These are phyloP conservation scores for Solen grandis DNA, from an alignment of 1,140 invertebrate genomes.

Conservation along the genomic window DNA sequence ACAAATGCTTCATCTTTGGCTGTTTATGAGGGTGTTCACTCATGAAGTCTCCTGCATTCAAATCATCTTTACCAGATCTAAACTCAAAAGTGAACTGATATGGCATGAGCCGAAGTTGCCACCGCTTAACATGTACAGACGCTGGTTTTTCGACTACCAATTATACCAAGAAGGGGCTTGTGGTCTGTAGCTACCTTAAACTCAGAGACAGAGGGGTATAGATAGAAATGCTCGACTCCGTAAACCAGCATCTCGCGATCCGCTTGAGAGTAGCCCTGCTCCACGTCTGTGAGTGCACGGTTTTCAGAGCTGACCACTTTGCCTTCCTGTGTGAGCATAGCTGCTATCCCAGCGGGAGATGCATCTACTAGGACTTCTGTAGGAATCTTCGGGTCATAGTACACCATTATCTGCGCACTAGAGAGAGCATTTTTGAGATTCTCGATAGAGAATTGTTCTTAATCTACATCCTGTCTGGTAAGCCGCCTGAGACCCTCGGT, in stretches of 20 bases:
- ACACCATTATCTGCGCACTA: too few relatives aligned
- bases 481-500: slow-evolving; percentile 1
- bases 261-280: slow-evolving; percentile 54
- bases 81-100: too few relatives aligned
- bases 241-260: slow-evolving; percentile 46
- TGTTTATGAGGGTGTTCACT: slow-evolving; percentile 49
- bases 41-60: slow-evolving; percentile 61
- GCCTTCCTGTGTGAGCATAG: too few relatives aligned
- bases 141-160: too few relatives aligned
- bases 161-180: slow-evolving; percentile 51
- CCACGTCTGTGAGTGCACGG: slow-evolving; percentile 28
- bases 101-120: too few relatives aligned
- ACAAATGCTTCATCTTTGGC: slow-evolving; percentile 31
- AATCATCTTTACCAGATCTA: slow-evolving; percentile 42
- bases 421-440: too few relatives aligned
- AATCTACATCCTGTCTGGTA: not conserved
- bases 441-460: slow-evolving; percentile 3
- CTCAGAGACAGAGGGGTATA: slow-evolving; percentile 27
- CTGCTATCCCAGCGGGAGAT: slow-evolving; percentile 9
- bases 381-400: not conserved
- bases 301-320: too few relatives aligned
- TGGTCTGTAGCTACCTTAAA: slow-evolving; percentile 54
- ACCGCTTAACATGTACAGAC: too few relatives aligned
- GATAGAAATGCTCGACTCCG: too few relatives aligned
- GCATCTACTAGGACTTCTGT: slow-evolving; percentile 25